A percentile compares a stretch with the other conserved stretches of the same genome.
phyloP scores from a whole-genome alignment of 2,888 invertebrate species.

The Lucinisca nassula region DNA sequence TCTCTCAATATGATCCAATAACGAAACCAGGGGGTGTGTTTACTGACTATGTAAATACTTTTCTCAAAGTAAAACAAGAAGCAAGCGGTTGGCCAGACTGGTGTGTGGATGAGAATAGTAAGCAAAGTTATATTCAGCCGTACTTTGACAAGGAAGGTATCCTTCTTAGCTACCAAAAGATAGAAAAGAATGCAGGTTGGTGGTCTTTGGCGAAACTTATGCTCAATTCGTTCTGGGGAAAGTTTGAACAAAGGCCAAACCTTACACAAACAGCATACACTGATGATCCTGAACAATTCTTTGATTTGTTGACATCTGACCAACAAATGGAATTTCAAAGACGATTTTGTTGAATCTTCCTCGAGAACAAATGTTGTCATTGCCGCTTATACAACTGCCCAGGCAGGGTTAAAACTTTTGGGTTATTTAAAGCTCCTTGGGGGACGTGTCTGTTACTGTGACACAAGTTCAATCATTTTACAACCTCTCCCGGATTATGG shows the following conservation, averaged over 20 bases:
- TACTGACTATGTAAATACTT: constrained; percentile 69
- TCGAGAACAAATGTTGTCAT: neutral
- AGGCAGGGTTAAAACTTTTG: neutral
- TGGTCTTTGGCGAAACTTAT: constrained; percentile 57
- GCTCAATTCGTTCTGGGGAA: constrained; percentile 57
- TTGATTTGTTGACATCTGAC: neutral
- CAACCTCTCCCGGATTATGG: neutral
- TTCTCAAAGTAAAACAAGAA: constrained; percentile 72
- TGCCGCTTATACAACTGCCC: neutral
- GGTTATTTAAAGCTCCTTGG: neutral
- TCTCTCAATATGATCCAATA: constrained; percentile 37
- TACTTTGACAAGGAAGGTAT: constrained; percentile 57
- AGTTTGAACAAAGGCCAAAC: neutral
- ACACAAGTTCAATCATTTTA: neutral
- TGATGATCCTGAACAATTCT: neutral
- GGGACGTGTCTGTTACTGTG: neutral
- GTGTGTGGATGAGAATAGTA: constrained; percentile 63
- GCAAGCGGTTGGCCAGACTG: constrained; percentile 74
- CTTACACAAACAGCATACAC: neutral
- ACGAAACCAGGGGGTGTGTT: constrained; percentile 73
- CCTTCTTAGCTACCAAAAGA: constrained; percentile 32
- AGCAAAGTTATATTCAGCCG: constrained; percentile 58
- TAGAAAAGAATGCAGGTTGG: constrained; percentile 51
- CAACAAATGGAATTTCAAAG: neutral
- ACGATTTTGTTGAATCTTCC: neutral